A percentile compares a stretch with the other conserved stretches of the same genome.
These are phyloP conservation scores for Myotis vivesi DNA, from an alignment of 2,797 vertebrate species.

Conservation along the genomic window DNA sequence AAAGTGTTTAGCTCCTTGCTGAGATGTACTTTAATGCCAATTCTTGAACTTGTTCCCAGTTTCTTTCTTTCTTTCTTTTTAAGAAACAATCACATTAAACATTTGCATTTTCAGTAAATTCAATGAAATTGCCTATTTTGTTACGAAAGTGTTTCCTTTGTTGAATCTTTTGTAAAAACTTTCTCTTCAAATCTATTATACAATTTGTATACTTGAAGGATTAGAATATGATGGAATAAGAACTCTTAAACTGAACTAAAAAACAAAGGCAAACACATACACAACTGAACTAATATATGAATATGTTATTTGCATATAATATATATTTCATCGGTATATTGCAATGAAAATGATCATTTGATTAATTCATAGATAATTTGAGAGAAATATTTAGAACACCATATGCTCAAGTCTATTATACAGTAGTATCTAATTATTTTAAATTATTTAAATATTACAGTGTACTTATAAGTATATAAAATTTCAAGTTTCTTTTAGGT, in stretches of 20 bases:
- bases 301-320: neutral
- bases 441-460: neutral
- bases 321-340: neutral
- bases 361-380: slow-evolving; percentile 1
- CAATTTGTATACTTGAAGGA: neutral
- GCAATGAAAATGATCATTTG: slow-evolving; percentile 27
- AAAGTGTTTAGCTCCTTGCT: neutral
- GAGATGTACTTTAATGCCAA: slow-evolving; percentile 28
- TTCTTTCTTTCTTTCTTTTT: neutral
- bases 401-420: neutral
- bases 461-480: neutral
- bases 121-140: slow-evolving; percentile 9
- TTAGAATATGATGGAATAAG: neutral
- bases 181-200: neutral
- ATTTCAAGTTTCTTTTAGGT: slow-evolving; percentile 41
- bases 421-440: slow-evolving; percentile 41
- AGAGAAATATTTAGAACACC: neutral
- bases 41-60: slow-evolving; percentile 24
- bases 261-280: slow-evolving; percentile 1
- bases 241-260: neutral
- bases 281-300: neutral
- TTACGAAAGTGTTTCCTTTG: neutral
- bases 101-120: slow-evolving; percentile 17
- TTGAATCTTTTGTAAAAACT: neutral
- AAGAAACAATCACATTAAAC: neutral